A percentile compares a stretch with the other conserved stretches of the same genome.
phyloP scores from a whole-genome alignment of 2,797 vertebrate genomes.

The Danio kyathit region DNA sequence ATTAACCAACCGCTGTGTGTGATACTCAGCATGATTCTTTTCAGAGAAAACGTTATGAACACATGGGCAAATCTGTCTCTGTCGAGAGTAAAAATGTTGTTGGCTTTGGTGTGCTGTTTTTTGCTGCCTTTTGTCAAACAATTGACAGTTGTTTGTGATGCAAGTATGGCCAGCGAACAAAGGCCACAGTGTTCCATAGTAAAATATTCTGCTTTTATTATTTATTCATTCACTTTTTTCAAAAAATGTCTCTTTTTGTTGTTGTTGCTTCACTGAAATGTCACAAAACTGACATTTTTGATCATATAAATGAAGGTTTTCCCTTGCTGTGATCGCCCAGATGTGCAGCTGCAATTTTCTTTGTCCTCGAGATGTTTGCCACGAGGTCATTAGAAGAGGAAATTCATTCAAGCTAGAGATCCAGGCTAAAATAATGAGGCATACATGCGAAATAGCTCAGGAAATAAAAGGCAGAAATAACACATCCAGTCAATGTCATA shows the following conservation, averaged over 20 bases:
- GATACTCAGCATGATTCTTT: constrained; percentile 38
- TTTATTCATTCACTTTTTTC: neutral
- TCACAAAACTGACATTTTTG: neutral
- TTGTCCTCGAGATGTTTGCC: constrained; percentile 28
- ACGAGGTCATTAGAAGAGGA: constrained; percentile 48
- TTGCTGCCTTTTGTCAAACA: constrained; percentile 15
- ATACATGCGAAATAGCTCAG: constrained; percentile 10
- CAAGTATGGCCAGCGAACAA: constrained; percentile 21
- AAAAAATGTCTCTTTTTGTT: neutral
- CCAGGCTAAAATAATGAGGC: constrained; percentile 38
- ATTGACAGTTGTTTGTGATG: constrained; percentile 5
- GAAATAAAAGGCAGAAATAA: constrained; percentile 1
- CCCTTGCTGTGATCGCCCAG: constrained; percentile 31
- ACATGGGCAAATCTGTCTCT: constrained; percentile 77
- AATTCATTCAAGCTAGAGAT: constrained; percentile 9
- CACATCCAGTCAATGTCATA: neutral
- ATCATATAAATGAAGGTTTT: constrained; percentile 1
- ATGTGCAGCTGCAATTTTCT: constrained; percentile 4
- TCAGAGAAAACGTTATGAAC: constrained; percentile 28
- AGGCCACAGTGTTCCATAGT: constrained; percentile 9
- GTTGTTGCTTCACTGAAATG: neutral
- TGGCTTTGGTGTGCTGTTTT: constrained; percentile 86
- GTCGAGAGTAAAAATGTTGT: constrained; percentile 81
- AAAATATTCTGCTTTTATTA: neutral
- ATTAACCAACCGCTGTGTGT: constrained; percentile 20